Base-by-base conservation (phyloP, 2,797 vertebrate genomes). In the Schizopygopsis malacanthus region DNA sequence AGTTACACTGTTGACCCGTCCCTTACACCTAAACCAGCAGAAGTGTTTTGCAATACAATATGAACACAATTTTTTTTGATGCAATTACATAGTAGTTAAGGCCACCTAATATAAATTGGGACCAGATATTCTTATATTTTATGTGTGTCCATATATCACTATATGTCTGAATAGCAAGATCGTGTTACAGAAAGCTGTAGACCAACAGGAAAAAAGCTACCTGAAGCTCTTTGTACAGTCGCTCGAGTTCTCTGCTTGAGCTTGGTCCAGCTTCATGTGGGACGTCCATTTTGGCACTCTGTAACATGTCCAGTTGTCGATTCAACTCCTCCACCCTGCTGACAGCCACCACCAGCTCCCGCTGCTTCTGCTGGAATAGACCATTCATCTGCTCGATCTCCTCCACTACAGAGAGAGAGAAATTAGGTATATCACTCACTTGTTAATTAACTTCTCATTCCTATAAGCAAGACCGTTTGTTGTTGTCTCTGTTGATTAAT, bases 381-480 rank as follows among this genome's bases (percentile, higher is more conserved):
- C 96, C 94, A 83, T 95, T 98, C 97, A 99, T 97, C 95, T 98
- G 97, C 89, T 98, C 97, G 22, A 99, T 97, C 93, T 99, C 98
- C 90, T 98, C 98, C 96, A 98, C 97, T 99, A 54, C 54, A 82
- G 41, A 77, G 81, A 33, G 13, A 87, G 80, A 83, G 18, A 81
- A 59, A 85, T 20, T 0, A 85, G 13, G n/a, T 69, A 9, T 15
- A 15, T 15, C 39, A n/a, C 20, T 70, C 65, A 47, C 41, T 12
- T 70, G 15, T 28, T 79, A 79, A 79, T 85, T 59, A 61, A 56
- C n/a, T 77, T 70, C 50, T 45, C 47, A 54, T 43, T 59, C 52
- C 50, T 11, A 37, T n/a, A 28, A 56, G 61, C n/a, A 20, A 43
- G 37, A 69, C 56, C 61, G 2, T 77, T 78, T 79, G 75, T 79